Base-by-base conservation (phyloP, 2,888 invertebrate species). In the Macropis europaea region DNA sequence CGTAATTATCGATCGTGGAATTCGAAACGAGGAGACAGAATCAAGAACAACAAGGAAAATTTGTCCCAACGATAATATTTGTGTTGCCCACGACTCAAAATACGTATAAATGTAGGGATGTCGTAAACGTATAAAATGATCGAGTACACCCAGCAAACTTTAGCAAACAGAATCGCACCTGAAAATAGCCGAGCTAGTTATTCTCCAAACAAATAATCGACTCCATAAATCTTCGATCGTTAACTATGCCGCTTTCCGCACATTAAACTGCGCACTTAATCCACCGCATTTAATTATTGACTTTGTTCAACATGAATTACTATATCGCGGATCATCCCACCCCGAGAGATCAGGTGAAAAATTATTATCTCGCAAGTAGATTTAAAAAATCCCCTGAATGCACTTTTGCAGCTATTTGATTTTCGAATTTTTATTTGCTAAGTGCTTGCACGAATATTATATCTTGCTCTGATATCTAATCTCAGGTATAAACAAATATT, bases 1-100 rank as follows among this genome's bases (percentile, higher is more conserved):
- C 59, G 59, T 36, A 71, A 71, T 54, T 36, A 50, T 40, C 22
- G 17, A 6, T 11, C 2, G n/a, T 26, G 43, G 48, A 45, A 64
- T 54, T 28, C 5, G 22, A 42, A 52, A 30, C 15, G 59, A n/a
- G 56, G 24, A 40, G 32, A 17, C 24, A 34, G 13, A 24, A 11
- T 26, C 32, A 22, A 26, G 28, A 32, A 28, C 34, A 47, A 45
- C 53, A 60, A 32, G 3, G 30, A 43, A 48, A 57, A 77, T 71
- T 71, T 79, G 77, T 80, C 80, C 80, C 74, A 80, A 77, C 17
- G 54, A 72, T 63, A 80, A 77, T 79, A 77, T 77, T 79, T 77
- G 54, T 53, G 50, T 69, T 71, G 22, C 56, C 40, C 36, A 34
- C 48, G 40, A 30, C 28, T 17, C 26, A 34, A 62, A 68, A 76